Base-by-base conservation (phyloP, 2,888 invertebrate species). In the Harmothoe impar region DNA sequence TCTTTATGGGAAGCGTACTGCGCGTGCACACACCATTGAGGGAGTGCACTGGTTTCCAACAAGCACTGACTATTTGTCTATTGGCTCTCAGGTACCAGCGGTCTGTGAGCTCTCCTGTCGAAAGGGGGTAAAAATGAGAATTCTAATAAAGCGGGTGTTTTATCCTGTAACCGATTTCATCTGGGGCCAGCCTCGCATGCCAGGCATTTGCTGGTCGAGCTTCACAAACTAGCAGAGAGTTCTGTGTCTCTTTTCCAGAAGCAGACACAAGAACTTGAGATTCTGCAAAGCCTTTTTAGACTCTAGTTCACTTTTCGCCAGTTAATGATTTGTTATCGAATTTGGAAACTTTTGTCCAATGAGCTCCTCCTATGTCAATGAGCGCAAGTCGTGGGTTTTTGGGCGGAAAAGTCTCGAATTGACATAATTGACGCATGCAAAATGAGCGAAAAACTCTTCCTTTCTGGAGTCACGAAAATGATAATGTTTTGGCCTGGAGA, bases 251-350 rank as follows among this genome's bases (percentile, higher is more conserved):
- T 43, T 43, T 81, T 20, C 81, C 43, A 17, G 20, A 31, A 29
- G 25, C 29, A 31, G 5, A 0, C 25, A 25, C 77, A 77, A 81
- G 81, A 81, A 81, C 81, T 20, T 81, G 35, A 81, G 81, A 81
- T 81, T 81, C 23, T 81, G 35, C 12, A 43, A 43, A 43, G 43
- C 35, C 23, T 43, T 43, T 81, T 72, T 72, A 72, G 43, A 43
- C 62, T 62, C 62, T 62, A 23, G 77, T 17, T 33, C 31, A 35
- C 43, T n/a, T 81, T 81, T 81, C 56, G 23, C 68, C 89, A n/a
- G 43, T n/a, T 89, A 89, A 89, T 68, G 62, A 89, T 89, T 89
- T 56, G 52, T 89, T 31, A 89, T 89, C 68, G 89, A 89, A 68
- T 89, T 68, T 35, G 89, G 29, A 68, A 89, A 89, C 89, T 89